These are phyloP conservation scores for Wiebesia pumilae DNA, from an alignment of 1,140 invertebrate genomes.

Conservation along the genomic window DNA sequence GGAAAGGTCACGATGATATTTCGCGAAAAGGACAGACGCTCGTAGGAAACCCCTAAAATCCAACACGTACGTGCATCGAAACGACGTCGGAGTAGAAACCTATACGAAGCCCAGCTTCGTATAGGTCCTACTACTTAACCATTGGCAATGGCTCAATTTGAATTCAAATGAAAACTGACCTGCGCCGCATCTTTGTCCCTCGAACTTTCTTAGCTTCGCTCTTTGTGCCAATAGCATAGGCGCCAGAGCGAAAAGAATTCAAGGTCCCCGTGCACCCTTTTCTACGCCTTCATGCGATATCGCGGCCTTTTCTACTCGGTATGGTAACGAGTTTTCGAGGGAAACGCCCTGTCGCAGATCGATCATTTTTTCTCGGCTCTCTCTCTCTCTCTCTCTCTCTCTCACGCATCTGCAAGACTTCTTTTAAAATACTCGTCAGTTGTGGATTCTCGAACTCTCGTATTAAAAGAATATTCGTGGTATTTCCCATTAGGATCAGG, in stretches of 20 bases:
- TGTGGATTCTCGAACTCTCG: not conserved
- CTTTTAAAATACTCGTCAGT: too few relatives aligned
- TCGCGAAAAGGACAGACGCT: conserved; percentile 8
- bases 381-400: not conserved
- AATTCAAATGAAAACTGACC: conserved; percentile 51
- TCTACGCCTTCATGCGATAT: not conserved
- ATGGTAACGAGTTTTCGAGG: conserved; percentile 6
- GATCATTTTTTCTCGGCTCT: conserved; percentile 9
- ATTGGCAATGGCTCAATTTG: conserved; percentile 49
- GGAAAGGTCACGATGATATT: not conserved
- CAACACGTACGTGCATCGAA: not conserved
- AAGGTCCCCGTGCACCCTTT: conserved; percentile 2
- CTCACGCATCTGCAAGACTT: not conserved
- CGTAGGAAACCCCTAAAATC: not conserved
- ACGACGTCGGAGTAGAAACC: too few relatives aligned
- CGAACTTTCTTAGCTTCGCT: not conserved
- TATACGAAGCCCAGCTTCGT: too few relatives aligned
- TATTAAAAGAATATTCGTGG: too few relatives aligned
- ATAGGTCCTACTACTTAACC: not conserved
- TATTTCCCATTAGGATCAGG: too few relatives aligned
- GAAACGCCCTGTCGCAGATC: not conserved
- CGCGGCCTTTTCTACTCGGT: not conserved
- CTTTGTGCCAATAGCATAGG: not conserved
- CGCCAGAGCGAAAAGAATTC: not conserved
- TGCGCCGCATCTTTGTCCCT: conserved; percentile 14